These are phyloP conservation scores for Ctenodactylus gundi DNA, from an alignment of 2,113 vertebrate genomes.

Conservation along the genomic window DNA sequence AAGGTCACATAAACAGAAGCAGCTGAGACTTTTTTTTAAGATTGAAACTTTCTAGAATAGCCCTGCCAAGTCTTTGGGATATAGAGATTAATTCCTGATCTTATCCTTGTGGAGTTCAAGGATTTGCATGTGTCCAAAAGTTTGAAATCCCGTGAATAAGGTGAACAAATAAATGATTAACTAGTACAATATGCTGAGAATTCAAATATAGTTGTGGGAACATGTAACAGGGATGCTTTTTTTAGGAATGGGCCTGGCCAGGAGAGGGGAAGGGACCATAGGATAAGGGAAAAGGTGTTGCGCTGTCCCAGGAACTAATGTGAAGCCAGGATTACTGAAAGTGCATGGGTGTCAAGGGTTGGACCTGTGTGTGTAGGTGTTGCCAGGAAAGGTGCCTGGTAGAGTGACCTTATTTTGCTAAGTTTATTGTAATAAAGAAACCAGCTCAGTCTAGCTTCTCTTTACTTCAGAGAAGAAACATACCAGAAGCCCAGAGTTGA, in stretches of 20 bases:
- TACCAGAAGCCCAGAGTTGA: background rate
- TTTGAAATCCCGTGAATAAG: background rate
- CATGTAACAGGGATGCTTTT: background rate
- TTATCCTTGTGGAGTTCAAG: background rate
- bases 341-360: background rate
- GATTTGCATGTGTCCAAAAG: background rate
- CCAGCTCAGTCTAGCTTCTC: background rate
- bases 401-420: background rate
- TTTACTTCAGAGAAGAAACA: background rate
- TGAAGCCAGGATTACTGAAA: background rate
- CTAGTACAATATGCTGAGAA: background rate
- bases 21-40: background rate
- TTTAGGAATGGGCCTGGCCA: background rate
- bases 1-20: conserved; percentile 16
- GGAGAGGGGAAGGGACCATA: background rate
- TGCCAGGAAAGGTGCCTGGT: background rate
- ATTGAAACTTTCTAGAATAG: background rate
- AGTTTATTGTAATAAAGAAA: background rate
- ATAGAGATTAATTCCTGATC: conserved; percentile 36
- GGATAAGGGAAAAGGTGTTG: background rate
- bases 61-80: background rate
- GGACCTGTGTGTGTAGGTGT: background rate
- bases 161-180: conserved; percentile 13
- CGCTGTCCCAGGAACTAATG: background rate
- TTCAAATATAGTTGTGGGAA: background rate